Percentiles rank a stretch among this genome's conserved stretches.
Conservation (phyloP, 1,140 invertebrate genomes). For the Sipha flava region DNA sequence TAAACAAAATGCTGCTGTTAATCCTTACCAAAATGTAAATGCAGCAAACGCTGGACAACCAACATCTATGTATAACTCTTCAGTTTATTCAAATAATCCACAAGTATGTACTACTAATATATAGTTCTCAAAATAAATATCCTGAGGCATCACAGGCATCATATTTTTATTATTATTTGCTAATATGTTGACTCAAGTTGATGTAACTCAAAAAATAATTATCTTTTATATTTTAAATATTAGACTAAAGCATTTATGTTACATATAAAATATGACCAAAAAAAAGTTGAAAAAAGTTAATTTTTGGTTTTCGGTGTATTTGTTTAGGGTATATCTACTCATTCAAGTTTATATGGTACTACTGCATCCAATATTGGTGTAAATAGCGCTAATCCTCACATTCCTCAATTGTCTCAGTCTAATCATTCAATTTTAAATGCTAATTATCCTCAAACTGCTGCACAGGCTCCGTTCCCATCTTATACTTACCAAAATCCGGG, state of each 20-base stretch:
- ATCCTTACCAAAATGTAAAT: slow-evolving; percentile 11
- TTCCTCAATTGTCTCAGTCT: slow-evolving; percentile 23
- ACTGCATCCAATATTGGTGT: slow-evolving; percentile 13
- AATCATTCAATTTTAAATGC: slow-evolving; percentile 29
- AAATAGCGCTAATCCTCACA: slow-evolving; percentile 10
- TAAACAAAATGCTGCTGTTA: background rate
- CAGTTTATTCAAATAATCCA: slow-evolving; percentile 29
- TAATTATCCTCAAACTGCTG: slow-evolving; percentile 19
- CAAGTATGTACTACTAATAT: background rate
- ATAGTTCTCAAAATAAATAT: too few relatives aligned
- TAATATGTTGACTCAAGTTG: too few relatives aligned
- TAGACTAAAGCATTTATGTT: too few relatives aligned
- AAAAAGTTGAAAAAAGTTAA: too few relatives aligned
- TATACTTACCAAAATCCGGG: slow-evolving; percentile 5
- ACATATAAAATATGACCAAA: too few relatives aligned
- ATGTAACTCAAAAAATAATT: too few relatives aligned
- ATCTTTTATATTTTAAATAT: too few relatives aligned
- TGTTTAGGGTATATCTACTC: slow-evolving; percentile 2
- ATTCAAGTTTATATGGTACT: slow-evolving; percentile 19
- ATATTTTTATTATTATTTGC: too few relatives aligned
- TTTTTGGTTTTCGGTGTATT: too few relatives aligned
- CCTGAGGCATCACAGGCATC: too few relatives aligned
- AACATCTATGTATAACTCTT: slow-evolving; percentile 25
- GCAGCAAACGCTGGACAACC: slow-evolving; percentile 15
- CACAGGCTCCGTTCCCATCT: background rate